phyloP scores from a whole-genome alignment of 2,888 invertebrate genomes.

The Scaptomyza polygonia region DNA sequence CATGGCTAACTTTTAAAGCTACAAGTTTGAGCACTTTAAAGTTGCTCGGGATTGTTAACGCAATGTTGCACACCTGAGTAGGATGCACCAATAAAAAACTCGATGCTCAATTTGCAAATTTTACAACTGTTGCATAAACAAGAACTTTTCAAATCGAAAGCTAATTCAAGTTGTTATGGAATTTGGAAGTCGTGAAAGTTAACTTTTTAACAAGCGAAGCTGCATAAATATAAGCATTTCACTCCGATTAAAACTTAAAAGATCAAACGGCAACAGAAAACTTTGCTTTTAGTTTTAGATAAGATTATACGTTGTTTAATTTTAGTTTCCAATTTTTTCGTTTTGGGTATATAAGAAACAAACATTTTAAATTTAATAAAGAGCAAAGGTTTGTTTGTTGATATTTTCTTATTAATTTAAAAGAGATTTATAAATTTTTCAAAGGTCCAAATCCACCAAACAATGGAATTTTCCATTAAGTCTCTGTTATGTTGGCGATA shows the following conservation, averaged over 20 bases:
- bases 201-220: neutral
- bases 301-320: too few relatives aligned
- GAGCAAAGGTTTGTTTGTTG: too few relatives aligned
- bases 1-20: constrained; percentile 57
- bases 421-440: too few relatives aligned
- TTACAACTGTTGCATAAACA: constrained; percentile 3
- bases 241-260: neutral
- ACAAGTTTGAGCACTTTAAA: constrained; percentile 11
- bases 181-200: neutral
- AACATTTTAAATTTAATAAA: too few relatives aligned
- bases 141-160: constrained; percentile 17
- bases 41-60: constrained; percentile 21
- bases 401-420: too few relatives aligned
- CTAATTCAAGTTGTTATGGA: constrained; percentile 19
- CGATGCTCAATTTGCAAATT: constrained; percentile 20
- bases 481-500: too few relatives aligned
- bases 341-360: too few relatives aligned
- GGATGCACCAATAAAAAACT: constrained; percentile 14
- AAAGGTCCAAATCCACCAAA: too few relatives aligned
- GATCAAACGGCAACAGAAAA: neutral
- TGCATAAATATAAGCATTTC: neutral
- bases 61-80: constrained; percentile 42
- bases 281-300: neutral
- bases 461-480: too few relatives aligned
- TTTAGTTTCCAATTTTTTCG: too few relatives aligned